Conservation (phyloP, 1,140 invertebrate genomes). For the Aplysia californica region DNA sequence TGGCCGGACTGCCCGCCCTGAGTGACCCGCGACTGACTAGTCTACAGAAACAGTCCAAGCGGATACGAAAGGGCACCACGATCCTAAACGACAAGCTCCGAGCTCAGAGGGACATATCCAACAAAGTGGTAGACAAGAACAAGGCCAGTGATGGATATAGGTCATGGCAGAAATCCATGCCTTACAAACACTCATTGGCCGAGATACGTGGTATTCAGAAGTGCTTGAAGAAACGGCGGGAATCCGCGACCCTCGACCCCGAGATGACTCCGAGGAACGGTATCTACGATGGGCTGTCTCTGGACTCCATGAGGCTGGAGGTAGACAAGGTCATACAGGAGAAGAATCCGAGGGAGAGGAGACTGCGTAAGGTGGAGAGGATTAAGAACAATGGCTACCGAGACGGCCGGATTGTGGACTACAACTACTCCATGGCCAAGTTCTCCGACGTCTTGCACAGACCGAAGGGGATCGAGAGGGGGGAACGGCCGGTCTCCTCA, state of each 20-base stretch:
- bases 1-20: constrained; percentile 32
- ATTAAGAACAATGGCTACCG: constrained; percentile 15
- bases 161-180: constrained; percentile 23
- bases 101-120: constrained; percentile 16
- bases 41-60: constrained; percentile 34
- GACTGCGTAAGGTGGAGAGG: constrained; percentile 27
- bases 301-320: constrained; percentile 21
- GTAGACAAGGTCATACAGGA: constrained; percentile 28
- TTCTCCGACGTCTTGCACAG: constrained; percentile 4
- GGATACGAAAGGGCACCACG: constrained; percentile 33
- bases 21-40: constrained; percentile 33
- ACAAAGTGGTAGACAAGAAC: constrained; percentile 30
- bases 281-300: constrained; percentile 22
- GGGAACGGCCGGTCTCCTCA: neutral
- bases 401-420: constrained; percentile 26
- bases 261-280: constrained; percentile 32
- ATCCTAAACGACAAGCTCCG: constrained; percentile 38
- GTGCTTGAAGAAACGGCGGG: constrained; percentile 32
- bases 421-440: constrained; percentile 17
- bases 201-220: constrained; percentile 39
- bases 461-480: neutral
- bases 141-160: constrained; percentile 30
- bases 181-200: constrained; percentile 33
- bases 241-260: constrained; percentile 33
- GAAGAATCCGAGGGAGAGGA: constrained; percentile 15